Evolutionary conservation across 2,888 invertebrate genomes (phyloP), one percentile per base, ranked within the genome.

Genomic region (Platerodrilus igneus): DNA sequence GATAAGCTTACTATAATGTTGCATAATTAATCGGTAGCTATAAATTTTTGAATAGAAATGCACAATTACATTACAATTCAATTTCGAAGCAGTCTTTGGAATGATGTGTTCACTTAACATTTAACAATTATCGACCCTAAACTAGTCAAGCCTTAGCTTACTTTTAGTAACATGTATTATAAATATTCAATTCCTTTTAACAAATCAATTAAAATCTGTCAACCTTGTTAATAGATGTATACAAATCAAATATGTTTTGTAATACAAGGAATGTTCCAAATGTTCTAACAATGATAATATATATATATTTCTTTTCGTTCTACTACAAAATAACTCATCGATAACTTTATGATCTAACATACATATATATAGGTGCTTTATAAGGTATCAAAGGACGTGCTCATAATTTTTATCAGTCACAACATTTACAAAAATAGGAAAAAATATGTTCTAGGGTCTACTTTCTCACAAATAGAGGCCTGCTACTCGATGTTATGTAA

Each of bases 381-480:
- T 52, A 52, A 53, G 50, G 51, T 51, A 47, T 47, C 41, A 43
- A 44, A 54, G 57, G 58, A 59, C 56, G 60, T 59, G 59, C 58
- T 56, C 50, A 47, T n/a, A n/a, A n/a, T n/a, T n/a, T 50, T 46
- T 51, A 30, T 52, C 47, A 52, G 53, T 56, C 55, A 53, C 48
- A 55, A 47, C 58, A 56, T 53, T 54, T 59, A 59, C 53, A 59
- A 59, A 59, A 59, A 59, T 59, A 59, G 56, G 59, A 53, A 44
- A 43, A 38, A 43, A 48, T 15, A 20, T 18, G 32, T 36, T 31
- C 17, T 14, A 19, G 32, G 11, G 15, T 25, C 31, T 57, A 69
- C 51, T 69, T 68, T 56, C 68, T 65, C 54, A 69, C 66, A 57
- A 69, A 69, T 45, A 70, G 63, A 51, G 69, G 69, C 56, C 69